These are phyloP conservation scores for Sialis fuliginosa DNA, from an alignment of 2,888 invertebrate genomes.

Conservation along the genomic window DNA sequence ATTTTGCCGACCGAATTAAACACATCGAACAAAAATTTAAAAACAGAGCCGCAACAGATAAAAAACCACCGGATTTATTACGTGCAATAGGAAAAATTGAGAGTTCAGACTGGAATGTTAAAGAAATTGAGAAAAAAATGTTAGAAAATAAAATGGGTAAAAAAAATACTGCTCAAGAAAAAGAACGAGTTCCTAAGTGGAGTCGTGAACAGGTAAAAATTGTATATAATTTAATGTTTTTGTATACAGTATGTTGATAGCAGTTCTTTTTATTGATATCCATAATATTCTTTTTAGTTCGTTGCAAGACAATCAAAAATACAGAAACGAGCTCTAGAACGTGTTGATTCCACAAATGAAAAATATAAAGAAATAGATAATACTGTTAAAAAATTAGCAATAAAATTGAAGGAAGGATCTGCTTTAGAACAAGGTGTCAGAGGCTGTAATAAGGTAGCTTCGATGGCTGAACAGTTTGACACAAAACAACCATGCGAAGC, in stretches of 20 bases:
- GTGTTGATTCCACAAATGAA: constrained; percentile 37
- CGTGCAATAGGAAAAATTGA: constrained; percentile 81
- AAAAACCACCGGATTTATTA: constrained; percentile 72
- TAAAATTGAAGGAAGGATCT: constrained; percentile 61
- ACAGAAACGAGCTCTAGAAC: constrained; percentile 41
- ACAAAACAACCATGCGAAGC: constrained; percentile 34
- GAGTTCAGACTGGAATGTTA: constrained; percentile 79
- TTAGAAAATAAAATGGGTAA: constrained; percentile 54
- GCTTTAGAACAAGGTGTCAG: constrained; percentile 41
- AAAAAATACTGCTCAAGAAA: constrained; percentile 36
- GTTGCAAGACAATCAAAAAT: constrained; percentile 51
- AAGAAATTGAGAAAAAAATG: constrained; percentile 79
- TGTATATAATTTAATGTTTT: not conserved
- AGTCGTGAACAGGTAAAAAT: constrained; percentile 54
- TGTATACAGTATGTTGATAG: not conserved
- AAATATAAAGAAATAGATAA: constrained; percentile 58
- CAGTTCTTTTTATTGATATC: constrained; percentile 4
- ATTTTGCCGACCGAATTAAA: constrained; percentile 44
- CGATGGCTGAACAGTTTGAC: constrained; percentile 65
- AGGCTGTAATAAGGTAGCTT: constrained; percentile 63
- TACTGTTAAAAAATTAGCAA: constrained; percentile 49
- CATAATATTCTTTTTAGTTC: constrained; percentile 23
- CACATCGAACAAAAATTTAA: constrained; percentile 65
- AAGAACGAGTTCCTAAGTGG: constrained; percentile 80
- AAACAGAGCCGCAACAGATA: constrained; percentile 36